A percentile compares a stretch with the other conserved stretches of the same genome.
These are phyloP conservation scores for Pipistrellus pipistrellus DNA, from an alignment of 2,797 vertebrate genomes.

Conservation along the genomic window DNA sequence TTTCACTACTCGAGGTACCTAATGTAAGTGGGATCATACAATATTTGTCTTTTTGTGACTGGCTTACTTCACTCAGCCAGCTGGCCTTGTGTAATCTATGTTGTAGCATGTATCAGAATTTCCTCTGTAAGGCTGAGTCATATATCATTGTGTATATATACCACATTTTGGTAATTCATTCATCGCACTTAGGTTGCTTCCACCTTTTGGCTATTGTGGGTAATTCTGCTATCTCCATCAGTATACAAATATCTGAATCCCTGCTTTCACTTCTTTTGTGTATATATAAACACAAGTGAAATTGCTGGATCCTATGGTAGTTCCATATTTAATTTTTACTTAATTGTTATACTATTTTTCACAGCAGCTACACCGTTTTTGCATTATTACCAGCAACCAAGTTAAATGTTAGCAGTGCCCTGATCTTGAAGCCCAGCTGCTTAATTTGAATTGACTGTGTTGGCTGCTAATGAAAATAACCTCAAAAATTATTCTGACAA, in stretches of 20 bases:
- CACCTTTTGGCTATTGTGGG: not conserved
- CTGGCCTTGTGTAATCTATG: not conserved
- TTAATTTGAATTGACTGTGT: not conserved
- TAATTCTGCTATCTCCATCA: not conserved
- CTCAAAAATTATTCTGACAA: not conserved
- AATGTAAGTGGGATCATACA: not conserved
- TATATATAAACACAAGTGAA: not conserved
- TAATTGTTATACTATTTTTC: not conserved
- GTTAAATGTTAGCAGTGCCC: not conserved
- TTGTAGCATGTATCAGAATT: not conserved
- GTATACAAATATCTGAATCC: not conserved
- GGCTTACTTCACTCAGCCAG: not conserved
- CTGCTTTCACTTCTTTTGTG: not conserved
- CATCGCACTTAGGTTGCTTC: not conserved
- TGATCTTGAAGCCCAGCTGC: not conserved
- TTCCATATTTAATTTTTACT: not conserved
- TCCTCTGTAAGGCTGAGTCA: not conserved
- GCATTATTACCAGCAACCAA: not conserved
- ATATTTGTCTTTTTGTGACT: not conserved
- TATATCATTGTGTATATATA: not conserved
- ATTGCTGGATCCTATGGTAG: not conserved
- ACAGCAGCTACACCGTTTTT: not conserved
- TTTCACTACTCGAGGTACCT: not conserved
- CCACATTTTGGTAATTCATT: not conserved
- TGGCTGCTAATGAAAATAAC: slow-evolving; percentile 24